Conservation (phyloP, 2,888 invertebrate genomes). For the Acanthosepion pharaonis region DNA sequence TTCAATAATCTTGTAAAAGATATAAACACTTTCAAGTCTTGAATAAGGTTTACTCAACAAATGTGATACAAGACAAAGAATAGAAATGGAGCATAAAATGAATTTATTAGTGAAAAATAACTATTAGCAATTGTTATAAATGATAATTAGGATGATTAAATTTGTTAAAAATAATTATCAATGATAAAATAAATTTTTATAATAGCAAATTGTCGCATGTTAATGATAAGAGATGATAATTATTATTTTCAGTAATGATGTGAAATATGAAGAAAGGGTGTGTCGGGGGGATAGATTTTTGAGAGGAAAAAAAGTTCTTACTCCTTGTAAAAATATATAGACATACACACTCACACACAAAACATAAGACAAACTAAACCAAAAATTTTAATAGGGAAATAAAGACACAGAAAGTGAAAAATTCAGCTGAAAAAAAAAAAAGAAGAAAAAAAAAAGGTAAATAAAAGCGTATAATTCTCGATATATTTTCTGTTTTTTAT, state of each 20-base stretch:
- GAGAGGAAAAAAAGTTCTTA: background rate
- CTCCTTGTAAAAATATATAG: background rate
- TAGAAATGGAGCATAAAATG: background rate
- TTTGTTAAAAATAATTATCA: background rate
- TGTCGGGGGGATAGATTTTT: background rate
- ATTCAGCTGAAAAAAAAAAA: background rate
- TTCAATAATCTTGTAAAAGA: background rate
- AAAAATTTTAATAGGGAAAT: background rate
- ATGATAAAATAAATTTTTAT: conserved; percentile 5
- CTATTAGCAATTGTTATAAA: background rate
- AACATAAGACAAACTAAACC: background rate
- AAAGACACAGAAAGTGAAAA: background rate
- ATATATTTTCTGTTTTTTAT: background rate
- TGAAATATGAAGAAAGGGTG: background rate
- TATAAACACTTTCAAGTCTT: background rate
- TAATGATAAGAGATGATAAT: background rate
- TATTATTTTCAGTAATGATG: background rate
- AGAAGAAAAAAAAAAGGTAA: background rate
- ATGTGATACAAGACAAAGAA: background rate
- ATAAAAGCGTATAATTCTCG: background rate
- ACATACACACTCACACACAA: background rate
- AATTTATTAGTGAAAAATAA: background rate
- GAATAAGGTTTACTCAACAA: background rate
- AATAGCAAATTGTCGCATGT: background rate
- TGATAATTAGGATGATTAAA: background rate